phyloP scores from a whole-genome alignment of 2,113 vertebrate species.

The Eurystomus gularis region DNA sequence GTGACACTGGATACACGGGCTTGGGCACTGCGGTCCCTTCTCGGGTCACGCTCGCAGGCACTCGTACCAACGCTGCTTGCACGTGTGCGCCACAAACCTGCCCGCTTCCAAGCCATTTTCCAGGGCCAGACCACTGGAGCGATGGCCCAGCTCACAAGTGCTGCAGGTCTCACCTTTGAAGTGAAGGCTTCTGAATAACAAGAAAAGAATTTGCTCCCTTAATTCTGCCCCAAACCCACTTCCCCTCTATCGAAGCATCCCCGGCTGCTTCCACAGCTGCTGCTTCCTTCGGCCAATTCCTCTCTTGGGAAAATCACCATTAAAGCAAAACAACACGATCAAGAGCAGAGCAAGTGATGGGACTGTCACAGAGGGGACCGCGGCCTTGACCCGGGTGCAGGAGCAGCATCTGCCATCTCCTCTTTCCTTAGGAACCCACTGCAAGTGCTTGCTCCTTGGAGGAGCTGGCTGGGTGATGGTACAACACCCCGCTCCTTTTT shows the following conservation, averaged over 20 bases:
- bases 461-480: neutral
- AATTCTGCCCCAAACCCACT: neutral
- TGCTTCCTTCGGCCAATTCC: neutral
- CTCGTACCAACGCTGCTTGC: accelerated
- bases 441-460: neutral
- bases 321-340: neutral
- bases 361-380: neutral
- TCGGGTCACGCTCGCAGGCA: neutral
- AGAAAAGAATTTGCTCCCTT: neutral
- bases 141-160: neutral
- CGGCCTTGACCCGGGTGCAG: neutral
- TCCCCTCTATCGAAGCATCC: neutral
- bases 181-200: neutral
- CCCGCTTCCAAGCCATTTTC: neutral
- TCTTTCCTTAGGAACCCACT: neutral
- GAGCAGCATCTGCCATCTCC: neutral
- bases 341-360: neutral
- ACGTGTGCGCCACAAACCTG: neutral
- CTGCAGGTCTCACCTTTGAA: neutral
- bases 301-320: neutral
- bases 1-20: constrained; percentile 3
- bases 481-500: neutral
- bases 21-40: neutral
- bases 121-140: neutral
- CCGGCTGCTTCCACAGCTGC: neutral